Evolutionary conservation across 2,113 vertebrate genomes (phyloP).

Genomic region (Tringa solitaria): DNA sequence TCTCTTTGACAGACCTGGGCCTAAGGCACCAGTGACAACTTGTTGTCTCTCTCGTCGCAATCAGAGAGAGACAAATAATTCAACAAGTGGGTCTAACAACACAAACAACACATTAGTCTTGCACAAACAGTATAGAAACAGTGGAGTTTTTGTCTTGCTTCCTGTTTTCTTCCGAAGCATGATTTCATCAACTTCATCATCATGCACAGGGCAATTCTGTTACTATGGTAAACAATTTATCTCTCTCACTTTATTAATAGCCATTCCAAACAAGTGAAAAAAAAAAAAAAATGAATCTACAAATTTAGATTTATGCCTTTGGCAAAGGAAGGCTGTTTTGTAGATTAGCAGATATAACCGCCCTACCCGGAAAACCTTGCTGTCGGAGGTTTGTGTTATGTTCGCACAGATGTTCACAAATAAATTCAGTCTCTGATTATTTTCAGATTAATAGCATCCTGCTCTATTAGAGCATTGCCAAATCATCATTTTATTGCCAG

Average conservation of each 20-base stretch:
- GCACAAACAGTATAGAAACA: background rate
- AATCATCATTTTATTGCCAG: slow-evolving; percentile 30
- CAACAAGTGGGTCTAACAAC: background rate
- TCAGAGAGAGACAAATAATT: background rate
- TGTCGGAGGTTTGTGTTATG: background rate
- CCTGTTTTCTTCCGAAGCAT: background rate
- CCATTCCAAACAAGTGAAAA: slow-evolving; percentile 1
- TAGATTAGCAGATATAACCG: background rate
- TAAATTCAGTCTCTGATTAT: slow-evolving; percentile 26
- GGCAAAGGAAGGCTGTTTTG: slow-evolving; percentile 13
- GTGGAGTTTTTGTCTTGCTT: background rate
- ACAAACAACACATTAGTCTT: background rate
- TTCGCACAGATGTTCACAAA: slow-evolving; percentile 48
- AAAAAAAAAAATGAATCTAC: background rate
- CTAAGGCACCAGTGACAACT: background rate
- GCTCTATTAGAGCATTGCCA: slow-evolving; percentile 22
- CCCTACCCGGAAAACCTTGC: slow-evolving; percentile 17
- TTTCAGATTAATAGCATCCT: slow-evolving; percentile 57
- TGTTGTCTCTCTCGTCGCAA: background rate
- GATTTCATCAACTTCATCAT: slow-evolving; percentile 5
- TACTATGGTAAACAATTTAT: slow-evolving; percentile 9
- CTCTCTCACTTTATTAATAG: slow-evolving; percentile 32
- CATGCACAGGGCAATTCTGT: background rate
- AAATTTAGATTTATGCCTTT: slow-evolving; percentile 38
- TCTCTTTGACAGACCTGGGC: background rate